phyloP scores from a whole-genome alignment of 2,797 vertebrate genomes.

The Epinephelus awoara region DNA sequence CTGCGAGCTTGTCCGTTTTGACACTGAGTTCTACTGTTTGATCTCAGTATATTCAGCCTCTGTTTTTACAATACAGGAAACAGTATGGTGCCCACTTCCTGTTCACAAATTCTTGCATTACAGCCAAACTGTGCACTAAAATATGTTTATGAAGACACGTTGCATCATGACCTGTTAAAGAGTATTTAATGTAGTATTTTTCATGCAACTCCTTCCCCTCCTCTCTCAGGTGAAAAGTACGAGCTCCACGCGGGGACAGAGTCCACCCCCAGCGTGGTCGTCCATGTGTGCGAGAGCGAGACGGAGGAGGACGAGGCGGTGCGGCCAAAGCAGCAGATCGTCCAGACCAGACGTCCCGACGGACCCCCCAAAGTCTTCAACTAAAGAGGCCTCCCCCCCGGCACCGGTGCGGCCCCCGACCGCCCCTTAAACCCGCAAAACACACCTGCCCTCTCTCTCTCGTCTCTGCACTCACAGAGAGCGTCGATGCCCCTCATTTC shows the following conservation, averaged over 20 bases:
- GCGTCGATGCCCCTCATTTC: slow-evolving; percentile 86
- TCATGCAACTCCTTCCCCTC: background rate
- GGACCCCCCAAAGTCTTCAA: slow-evolving; percentile 85
- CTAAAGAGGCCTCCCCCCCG: slow-evolving; percentile 72
- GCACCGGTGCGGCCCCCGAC: slow-evolving; percentile 62
- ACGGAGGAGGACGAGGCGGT: slow-evolving; percentile 92
- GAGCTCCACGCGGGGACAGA: slow-evolving; percentile 98
- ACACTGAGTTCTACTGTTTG: too few species aligned
- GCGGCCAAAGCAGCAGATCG: slow-evolving; percentile 93
- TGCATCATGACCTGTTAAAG: background rate
- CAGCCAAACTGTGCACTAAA: too few species aligned
- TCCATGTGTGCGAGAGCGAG: slow-evolving; percentile 97
- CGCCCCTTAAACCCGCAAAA: slow-evolving; percentile 70
- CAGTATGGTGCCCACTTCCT: too few species aligned
- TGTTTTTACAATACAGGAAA: too few species aligned
- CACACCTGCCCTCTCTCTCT: slow-evolving; percentile 83
- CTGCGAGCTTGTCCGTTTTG: too few species aligned
- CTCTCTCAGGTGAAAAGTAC: slow-evolving; percentile 92
- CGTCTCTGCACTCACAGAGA: slow-evolving; percentile 83
- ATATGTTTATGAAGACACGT: background rate
- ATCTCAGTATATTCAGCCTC: too few species aligned
- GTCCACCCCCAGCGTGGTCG: slow-evolving; percentile 97
- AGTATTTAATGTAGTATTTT: background rate
- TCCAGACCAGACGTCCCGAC: slow-evolving; percentile 94
- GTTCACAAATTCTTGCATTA: too few species aligned